Evolutionary conservation across 2,888 invertebrate species (phyloP).

Genomic region (Leptinotarsa tumamoca): DNA sequence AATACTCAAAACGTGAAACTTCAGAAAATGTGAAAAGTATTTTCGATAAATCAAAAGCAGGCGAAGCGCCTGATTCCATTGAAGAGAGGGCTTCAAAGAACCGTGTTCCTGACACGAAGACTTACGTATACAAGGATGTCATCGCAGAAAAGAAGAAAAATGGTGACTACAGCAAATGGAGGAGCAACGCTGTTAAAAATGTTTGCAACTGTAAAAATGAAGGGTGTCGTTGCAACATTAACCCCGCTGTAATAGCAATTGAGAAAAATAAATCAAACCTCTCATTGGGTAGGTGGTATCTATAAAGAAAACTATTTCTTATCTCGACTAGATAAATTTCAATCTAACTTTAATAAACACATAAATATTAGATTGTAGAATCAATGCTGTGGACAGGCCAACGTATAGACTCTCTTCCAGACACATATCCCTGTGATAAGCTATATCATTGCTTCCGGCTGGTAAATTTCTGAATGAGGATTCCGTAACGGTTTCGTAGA

Average conservation of each 20-base stretch:
- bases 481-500: too few species aligned
- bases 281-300: background rate
- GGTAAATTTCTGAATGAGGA: too few species aligned
- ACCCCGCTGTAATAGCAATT: constrained; percentile 40
- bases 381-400: too few species aligned
- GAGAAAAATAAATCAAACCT: constrained; percentile 1
- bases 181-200: constrained; percentile 38
- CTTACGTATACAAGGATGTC: constrained; percentile 42
- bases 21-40: background rate
- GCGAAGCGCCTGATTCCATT: background rate
- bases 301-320: too few species aligned
- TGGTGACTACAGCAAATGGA: constrained; percentile 46
- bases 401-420: too few species aligned
- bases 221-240: constrained; percentile 44
- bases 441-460: too few species aligned
- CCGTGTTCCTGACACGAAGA: constrained; percentile 17
- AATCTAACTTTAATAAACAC: too few species aligned
- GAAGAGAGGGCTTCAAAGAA: background rate
- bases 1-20: background rate
- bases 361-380: too few species aligned
- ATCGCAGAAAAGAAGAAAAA: constrained; percentile 44
- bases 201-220: constrained; percentile 38
- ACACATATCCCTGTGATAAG: too few species aligned
- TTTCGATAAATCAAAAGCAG: background rate
- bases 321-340: too few species aligned